These are phyloP conservation scores for Pimpla rufipes DNA, from an alignment of 2,888 invertebrate genomes.

Conservation along the genomic window DNA sequence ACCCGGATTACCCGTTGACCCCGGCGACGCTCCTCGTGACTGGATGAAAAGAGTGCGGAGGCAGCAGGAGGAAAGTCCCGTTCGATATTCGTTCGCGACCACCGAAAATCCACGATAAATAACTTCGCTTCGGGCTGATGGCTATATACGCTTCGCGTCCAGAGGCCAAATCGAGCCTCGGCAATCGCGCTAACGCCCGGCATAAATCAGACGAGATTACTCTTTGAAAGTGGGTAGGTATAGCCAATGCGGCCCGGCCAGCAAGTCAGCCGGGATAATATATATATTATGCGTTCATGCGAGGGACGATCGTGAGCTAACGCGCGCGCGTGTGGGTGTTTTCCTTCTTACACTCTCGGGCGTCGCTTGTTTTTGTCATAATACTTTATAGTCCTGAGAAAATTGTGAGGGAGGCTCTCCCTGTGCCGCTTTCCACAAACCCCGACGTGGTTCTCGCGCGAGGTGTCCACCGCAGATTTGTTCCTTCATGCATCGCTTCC, in stretches of 20 bases:
- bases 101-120: slow-evolving; percentile 65
- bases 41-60: slow-evolving; percentile 29
- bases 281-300: slow-evolving; percentile 59
- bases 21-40: background rate
- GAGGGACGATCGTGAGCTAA: slow-evolving; percentile 30
- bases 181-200: slow-evolving; percentile 69
- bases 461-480: slow-evolving; percentile 60
- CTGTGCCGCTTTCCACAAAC: slow-evolving; percentile 20
- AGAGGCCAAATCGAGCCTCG: slow-evolving; percentile 67
- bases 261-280: slow-evolving; percentile 44
- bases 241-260: slow-evolving; percentile 16
- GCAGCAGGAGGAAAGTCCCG: slow-evolving; percentile 40
- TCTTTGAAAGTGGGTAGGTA: slow-evolving; percentile 67
- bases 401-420: slow-evolving; percentile 68
- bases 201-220: slow-evolving; percentile 71
- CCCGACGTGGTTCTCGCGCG: slow-evolving; percentile 9
- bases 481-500: slow-evolving; percentile 67
- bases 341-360: slow-evolving; percentile 30
- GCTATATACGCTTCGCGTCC: slow-evolving; percentile 48
- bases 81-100: slow-evolving; percentile 68
- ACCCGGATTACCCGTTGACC: background rate
- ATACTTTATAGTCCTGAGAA: slow-evolving; percentile 79
- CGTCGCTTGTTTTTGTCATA: slow-evolving; percentile 79
- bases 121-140: slow-evolving; percentile 49
- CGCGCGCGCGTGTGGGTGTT: slow-evolving; percentile 38